These are phyloP conservation scores for Eupeodes luniger DNA, from an alignment of 2,888 invertebrate species.

Conservation along the genomic window DNA sequence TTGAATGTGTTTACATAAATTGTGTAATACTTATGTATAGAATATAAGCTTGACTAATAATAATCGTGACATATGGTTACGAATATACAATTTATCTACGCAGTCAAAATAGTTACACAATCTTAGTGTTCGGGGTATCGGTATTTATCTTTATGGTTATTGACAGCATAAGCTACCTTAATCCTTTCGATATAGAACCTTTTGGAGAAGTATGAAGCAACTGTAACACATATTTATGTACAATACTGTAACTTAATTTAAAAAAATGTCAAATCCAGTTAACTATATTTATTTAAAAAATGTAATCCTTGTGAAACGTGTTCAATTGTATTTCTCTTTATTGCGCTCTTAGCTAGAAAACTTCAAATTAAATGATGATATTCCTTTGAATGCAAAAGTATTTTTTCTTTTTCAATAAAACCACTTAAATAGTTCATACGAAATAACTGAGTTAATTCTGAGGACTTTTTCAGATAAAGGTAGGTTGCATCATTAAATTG, in stretches of 20 bases:
- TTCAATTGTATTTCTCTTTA: too few species aligned
- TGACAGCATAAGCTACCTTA: too few species aligned
- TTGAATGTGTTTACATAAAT: not conserved
- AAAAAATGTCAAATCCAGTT: too few species aligned
- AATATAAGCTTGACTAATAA: not conserved
- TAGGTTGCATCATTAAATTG: constrained; percentile 7
- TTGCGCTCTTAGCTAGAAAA: too few species aligned
- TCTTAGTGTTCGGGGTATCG: too few species aligned
- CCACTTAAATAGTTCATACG: not conserved
- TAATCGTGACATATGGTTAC: not conserved
- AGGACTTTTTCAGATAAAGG: not conserved
- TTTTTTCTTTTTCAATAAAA: not conserved
- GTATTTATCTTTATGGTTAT: too few species aligned
- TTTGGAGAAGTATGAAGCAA: too few species aligned
- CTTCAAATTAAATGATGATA: not conserved
- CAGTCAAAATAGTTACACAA: not conserved
- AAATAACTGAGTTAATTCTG: constrained; percentile 5
- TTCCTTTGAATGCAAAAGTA: constrained; percentile 1
- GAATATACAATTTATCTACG: not conserved
- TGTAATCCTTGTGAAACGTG: too few species aligned
- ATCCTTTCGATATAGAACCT: too few species aligned
- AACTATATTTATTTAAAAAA: too few species aligned
- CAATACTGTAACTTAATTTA: too few species aligned
- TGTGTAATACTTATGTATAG: not conserved
- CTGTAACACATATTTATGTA: too few species aligned